Conservation (phyloP, 2,797 vertebrate genomes). For the Falco rusticolus region DNA sequence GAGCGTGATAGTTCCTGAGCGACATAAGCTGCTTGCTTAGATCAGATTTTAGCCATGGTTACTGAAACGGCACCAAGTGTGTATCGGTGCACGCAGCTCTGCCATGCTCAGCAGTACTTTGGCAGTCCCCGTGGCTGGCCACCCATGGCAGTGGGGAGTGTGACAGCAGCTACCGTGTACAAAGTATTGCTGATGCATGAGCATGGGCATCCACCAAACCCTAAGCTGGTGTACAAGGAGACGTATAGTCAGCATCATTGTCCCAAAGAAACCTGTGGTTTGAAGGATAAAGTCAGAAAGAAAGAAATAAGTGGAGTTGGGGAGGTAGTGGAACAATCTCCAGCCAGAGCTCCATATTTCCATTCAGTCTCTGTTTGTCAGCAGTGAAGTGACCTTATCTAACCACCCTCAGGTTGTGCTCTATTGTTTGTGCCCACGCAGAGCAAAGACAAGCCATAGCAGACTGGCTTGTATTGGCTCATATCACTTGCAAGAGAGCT, state of each 20-base stretch:
- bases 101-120: rapidly evolving
- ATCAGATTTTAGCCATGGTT: background rate
- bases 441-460: background rate
- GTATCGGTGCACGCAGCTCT: background rate
- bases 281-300: background rate
- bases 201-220: background rate
- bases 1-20: background rate
- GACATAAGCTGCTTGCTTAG: background rate
- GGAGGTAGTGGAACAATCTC: background rate
- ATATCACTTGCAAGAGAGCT: background rate
- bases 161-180: rapidly evolving
- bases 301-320: background rate
- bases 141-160: rapidly evolving
- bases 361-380: background rate
- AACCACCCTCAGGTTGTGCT: background rate
- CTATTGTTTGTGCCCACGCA: background rate
- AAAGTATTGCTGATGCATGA: background rate
- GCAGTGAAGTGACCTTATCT: background rate
- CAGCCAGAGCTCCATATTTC: background rate
- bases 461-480: background rate
- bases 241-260: background rate
- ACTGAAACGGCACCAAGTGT: background rate
- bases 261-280: background rate
- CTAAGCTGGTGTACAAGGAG: background rate
- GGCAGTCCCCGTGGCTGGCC: background rate